Evolutionary conservation across 2,797 vertebrate species (phyloP).

Genomic region (Hephaestus fuliginosus): DNA sequence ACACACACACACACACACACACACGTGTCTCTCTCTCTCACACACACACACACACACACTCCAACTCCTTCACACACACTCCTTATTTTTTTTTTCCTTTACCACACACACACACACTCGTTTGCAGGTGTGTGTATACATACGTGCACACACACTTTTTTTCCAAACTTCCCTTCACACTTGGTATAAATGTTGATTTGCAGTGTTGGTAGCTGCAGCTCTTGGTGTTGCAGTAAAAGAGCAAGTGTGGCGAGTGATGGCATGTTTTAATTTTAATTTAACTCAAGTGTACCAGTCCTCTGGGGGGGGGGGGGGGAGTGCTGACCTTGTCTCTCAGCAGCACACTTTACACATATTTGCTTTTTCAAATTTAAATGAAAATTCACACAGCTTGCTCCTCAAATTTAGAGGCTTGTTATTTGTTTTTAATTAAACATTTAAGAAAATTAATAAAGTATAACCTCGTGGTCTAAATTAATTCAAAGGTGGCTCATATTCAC

Average conservation of each 20-base stretch:
- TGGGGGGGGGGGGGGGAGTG: slow-evolving; percentile 15
- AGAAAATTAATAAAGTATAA: background rate
- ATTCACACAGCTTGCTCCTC: background rate
- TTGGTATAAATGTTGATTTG: slow-evolving; percentile 24
- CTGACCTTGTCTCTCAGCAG: background rate
- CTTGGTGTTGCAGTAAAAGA: slow-evolving; percentile 2
- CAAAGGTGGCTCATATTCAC: slow-evolving; percentile 17
- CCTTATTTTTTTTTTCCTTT: background rate
- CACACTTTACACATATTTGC: slow-evolving; percentile 4
- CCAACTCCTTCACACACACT: slow-evolving; percentile 31
- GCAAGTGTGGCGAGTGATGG: background rate
- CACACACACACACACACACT: slow-evolving; percentile 23
- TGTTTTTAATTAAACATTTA: background rate
- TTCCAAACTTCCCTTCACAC: slow-evolving; percentile 15
- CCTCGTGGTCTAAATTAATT: slow-evolving; percentile 11
- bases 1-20: slow-evolving; percentile 17
- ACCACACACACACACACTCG: slow-evolving; percentile 10
- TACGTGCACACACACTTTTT: slow-evolving; percentile 36
- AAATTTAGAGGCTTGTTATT: background rate
- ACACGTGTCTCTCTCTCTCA: background rate
- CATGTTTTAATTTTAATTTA: slow-evolving; percentile 25
- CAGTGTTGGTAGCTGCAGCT: background rate
- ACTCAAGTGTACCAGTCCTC: slow-evolving; percentile 2
- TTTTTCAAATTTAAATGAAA: slow-evolving; percentile 19
- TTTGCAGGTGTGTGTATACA: slow-evolving; percentile 44